Percentiles rank a stretch among this genome's conserved stretches.
These are phyloP conservation scores for Sipunculus nudus DNA, from an alignment of 2,888 invertebrate species.

Conservation along the genomic window DNA sequence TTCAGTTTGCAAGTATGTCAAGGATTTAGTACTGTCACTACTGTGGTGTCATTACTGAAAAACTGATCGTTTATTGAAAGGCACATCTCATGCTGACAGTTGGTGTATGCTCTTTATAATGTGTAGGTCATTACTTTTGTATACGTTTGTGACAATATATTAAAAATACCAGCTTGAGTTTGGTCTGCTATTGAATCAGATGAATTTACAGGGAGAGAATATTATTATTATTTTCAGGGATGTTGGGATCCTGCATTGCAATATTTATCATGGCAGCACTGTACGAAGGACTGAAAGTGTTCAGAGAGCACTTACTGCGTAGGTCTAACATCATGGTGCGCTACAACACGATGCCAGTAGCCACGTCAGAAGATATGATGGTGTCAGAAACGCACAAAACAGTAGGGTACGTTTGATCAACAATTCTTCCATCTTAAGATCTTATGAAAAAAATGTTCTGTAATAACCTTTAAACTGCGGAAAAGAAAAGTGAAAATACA, in stretches of 20 bases:
- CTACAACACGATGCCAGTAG: conserved; percentile 33
- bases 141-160: too few species aligned
- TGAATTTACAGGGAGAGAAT: conserved; percentile 36
- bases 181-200: too few species aligned
- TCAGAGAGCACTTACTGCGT: conserved; percentile 67
- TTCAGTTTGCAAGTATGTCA: too few species aligned
- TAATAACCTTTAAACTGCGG: too few species aligned
- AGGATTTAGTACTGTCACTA: too few species aligned
- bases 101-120: neutral
- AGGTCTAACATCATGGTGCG: conserved; percentile 35
- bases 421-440: too few species aligned
- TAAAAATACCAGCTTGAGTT: too few species aligned
- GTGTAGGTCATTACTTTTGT: too few species aligned
- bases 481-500: too few species aligned
- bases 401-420: conserved; percentile 41
- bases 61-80: neutral
- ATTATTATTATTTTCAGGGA: conserved; percentile 53
- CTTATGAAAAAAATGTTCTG: too few species aligned
- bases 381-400: conserved; percentile 40
- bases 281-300: conserved; percentile 96
- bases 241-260: conserved; percentile 89
- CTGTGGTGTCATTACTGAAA: neutral
- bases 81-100: neutral
- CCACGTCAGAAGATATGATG: too few species aligned
- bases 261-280: conserved; percentile 91